A percentile compares a stretch with the other conserved stretches of the same genome.
Evolutionary conservation across 2,113 vertebrate genomes (phyloP).

Genomic region (Sinocyclocheilus anophthalmus): DNA sequence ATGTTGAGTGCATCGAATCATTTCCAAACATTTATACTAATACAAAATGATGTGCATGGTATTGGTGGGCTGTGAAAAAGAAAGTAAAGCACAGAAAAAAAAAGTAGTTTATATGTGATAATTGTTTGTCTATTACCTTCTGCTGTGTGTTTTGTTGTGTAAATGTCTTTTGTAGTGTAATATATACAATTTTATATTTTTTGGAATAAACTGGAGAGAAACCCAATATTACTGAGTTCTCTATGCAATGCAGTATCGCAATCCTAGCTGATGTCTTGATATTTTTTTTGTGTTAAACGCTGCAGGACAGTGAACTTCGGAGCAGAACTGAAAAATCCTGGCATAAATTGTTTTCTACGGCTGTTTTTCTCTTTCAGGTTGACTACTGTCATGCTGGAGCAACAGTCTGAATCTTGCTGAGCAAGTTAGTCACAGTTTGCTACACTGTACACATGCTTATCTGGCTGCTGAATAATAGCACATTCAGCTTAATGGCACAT

Average conservation of each 20-base stretch:
- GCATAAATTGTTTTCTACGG: not conserved
- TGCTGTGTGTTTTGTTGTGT: constrained; percentile 84
- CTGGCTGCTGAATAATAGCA: not conserved
- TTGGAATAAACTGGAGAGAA: constrained; percentile 83
- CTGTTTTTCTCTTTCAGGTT: not conserved
- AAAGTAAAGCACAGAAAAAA: constrained; percentile 73
- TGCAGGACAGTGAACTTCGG: not conserved
- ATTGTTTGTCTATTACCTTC: constrained; percentile 73
- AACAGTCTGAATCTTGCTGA: not conserved
- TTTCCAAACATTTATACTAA: not conserved
- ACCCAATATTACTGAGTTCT: constrained; percentile 21
- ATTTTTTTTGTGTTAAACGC: too few species aligned
- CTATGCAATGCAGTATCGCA: not conserved
- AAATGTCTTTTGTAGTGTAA: constrained; percentile 91
- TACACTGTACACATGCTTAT: not conserved
- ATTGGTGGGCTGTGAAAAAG: constrained; percentile 4
- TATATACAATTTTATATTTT: constrained; percentile 93
- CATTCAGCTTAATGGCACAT: not conserved
- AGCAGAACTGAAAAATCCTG: not conserved
- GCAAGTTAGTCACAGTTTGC: not conserved
- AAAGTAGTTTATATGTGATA: constrained; percentile 76
- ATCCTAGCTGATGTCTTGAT: not conserved
- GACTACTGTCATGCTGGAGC: not conserved
- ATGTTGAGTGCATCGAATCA: not conserved
- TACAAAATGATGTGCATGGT: constrained; percentile 22